phyloP scores from a whole-genome alignment of 2,888 invertebrate species.

The Catocala nupta region DNA sequence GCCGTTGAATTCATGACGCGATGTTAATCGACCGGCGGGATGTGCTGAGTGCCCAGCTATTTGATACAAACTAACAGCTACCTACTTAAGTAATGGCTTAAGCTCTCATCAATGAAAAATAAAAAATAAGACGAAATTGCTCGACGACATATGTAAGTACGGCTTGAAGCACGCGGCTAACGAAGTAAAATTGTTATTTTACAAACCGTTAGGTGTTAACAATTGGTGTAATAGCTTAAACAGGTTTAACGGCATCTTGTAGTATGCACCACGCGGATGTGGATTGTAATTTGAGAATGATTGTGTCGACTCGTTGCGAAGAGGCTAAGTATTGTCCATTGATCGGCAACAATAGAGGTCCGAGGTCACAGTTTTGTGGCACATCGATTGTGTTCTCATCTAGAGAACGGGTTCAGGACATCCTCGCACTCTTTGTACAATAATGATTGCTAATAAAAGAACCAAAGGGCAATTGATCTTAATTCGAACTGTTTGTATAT shows the following conservation, averaged over 20 bases:
- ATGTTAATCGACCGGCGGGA: constrained; percentile 66
- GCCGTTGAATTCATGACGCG: constrained; percentile 67
- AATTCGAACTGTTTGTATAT: constrained; percentile 7
- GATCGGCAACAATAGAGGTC: constrained; percentile 66
- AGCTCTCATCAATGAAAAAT: background rate
- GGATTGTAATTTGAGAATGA: constrained; percentile 62
- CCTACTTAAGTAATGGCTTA: constrained; percentile 20
- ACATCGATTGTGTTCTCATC: constrained; percentile 72
- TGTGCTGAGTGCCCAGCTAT: constrained; percentile 60
- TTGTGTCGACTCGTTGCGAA: constrained; percentile 55
- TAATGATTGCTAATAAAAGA: constrained; percentile 39
- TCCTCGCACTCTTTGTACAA: constrained; percentile 57
- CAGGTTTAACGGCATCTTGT: constrained; percentile 67
- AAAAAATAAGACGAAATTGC: background rate
- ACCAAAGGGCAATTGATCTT: constrained; percentile 18
- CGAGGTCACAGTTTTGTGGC: constrained; percentile 71
- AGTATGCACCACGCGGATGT: constrained; percentile 62
- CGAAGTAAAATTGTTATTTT: constrained; percentile 37
- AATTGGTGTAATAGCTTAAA: constrained; percentile 59
- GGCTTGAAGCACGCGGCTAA: constrained; percentile 5
- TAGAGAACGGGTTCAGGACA: constrained; percentile 66
- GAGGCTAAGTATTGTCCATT: constrained; percentile 62
- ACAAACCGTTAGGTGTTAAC: constrained; percentile 64
- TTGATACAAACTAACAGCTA: constrained; percentile 43
- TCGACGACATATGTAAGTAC: constrained; percentile 11